These are phyloP conservation scores for Calliopum simillimum DNA, from an alignment of 2,888 invertebrate genomes.

Conservation along the genomic window DNA sequence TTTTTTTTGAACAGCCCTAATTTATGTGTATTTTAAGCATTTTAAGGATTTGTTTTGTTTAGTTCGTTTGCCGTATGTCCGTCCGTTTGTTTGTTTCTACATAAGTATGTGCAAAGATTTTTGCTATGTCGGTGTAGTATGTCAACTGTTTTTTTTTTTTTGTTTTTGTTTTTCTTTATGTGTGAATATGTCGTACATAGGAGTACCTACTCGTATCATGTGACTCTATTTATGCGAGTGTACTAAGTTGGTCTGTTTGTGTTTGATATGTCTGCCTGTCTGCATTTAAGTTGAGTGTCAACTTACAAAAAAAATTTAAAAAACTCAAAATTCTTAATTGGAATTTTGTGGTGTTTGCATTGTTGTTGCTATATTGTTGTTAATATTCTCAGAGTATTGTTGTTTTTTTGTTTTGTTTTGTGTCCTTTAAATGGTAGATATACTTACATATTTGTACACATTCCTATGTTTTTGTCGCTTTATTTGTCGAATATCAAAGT, in stretches of 20 bases:
- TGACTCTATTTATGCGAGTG: background rate
- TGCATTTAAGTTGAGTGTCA: slow-evolving; percentile 58
- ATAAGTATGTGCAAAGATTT: slow-evolving; percentile 47
- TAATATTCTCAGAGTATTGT: slow-evolving; percentile 32
- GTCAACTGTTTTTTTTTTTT: slow-evolving; percentile 7
- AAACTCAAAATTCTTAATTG: slow-evolving; percentile 62
- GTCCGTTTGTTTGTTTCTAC: slow-evolving; percentile 42
- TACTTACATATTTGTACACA: too few species aligned
- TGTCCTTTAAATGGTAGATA: too few species aligned
- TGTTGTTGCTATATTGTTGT: slow-evolving; percentile 40
- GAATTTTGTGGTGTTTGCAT: slow-evolving; percentile 50
- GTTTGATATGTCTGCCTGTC: too few species aligned
- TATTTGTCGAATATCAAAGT: too few species aligned
- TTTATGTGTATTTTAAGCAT: slow-evolving; percentile 23
- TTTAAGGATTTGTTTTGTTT: slow-evolving; percentile 53
- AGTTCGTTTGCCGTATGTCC: slow-evolving; percentile 48
- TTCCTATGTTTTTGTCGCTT: too few species aligned
- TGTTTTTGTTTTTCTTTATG: slow-evolving; percentile 30
- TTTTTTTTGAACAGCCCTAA: too few species aligned
- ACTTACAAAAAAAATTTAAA: slow-evolving; percentile 59
- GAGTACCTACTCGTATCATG: slow-evolving; percentile 21
- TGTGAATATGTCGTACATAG: background rate
- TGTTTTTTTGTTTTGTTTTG: slow-evolving; percentile 32
- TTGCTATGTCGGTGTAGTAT: slow-evolving; percentile 43
- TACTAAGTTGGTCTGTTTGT: slow-evolving; percentile 37